Conservation (phyloP, 1,140 invertebrate species). For the Neodiprion fabricii region DNA sequence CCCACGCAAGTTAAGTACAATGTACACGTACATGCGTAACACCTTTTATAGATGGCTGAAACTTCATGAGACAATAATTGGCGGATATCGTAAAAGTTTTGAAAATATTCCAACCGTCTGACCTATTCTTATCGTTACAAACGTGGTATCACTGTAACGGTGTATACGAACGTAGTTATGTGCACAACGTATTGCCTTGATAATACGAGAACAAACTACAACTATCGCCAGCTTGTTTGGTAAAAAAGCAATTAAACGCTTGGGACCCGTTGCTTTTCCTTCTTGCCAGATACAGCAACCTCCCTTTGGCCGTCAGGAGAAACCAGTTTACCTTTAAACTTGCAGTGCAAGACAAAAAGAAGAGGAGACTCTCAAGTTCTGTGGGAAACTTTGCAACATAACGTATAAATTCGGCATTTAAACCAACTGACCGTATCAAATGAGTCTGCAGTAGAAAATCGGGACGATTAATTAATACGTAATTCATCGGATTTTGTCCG, state of each 20-base stretch:
- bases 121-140: neutral
- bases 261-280: constrained; percentile 6
- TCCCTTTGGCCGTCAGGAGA: constrained; percentile 28
- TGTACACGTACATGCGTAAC: too few species aligned
- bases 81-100: too few species aligned
- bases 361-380: too few species aligned
- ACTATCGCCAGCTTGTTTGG: neutral
- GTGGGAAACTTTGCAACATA: too few species aligned
- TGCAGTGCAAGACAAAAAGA: constrained; percentile 8
- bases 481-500: neutral
- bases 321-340: constrained; percentile 55
- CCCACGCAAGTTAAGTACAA: too few species aligned
- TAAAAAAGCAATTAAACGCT: constrained; percentile 2
- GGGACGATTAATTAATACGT: too few species aligned
- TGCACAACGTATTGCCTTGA: neutral
- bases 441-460: too few species aligned
- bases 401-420: too few species aligned
- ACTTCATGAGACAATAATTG: too few species aligned
- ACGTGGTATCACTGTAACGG: neutral
- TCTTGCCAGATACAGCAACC: neutral
- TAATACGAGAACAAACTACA: neutral
- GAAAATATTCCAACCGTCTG: neutral
- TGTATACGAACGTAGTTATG: neutral
- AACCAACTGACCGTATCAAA: too few species aligned
- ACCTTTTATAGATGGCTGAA: too few species aligned